phyloP scores from a whole-genome alignment of 2,797 vertebrate genomes.

The Nothura maculosa region DNA sequence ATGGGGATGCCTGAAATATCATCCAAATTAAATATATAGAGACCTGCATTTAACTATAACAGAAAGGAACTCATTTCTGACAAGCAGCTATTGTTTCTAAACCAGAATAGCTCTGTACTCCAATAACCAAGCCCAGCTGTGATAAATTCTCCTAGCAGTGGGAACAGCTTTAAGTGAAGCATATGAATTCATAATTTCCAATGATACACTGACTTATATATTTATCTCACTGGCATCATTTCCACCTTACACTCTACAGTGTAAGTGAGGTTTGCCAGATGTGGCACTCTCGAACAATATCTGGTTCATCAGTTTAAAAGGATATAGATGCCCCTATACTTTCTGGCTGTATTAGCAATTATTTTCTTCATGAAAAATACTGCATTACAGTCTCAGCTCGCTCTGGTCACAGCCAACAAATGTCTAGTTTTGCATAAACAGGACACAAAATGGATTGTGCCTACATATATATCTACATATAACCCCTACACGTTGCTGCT shows the following conservation, averaged over 20 bases:
- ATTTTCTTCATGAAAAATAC: neutral
- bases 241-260: neutral
- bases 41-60: neutral
- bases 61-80: neutral
- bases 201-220: neutral
- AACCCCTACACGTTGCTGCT: neutral
- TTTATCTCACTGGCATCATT: neutral
- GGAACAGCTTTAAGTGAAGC: neutral
- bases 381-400: neutral
- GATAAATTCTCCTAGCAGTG: neutral
- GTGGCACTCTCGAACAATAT: neutral
- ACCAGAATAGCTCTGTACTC: fast-evolving
- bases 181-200: neutral
- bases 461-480: neutral
- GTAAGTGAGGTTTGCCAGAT: neutral
- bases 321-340: neutral
- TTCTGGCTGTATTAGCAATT: neutral
- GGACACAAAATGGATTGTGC: neutral
- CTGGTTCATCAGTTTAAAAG: neutral
- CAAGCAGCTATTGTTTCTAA: neutral
- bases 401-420: neutral
- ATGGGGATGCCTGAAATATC: neutral
- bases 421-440: neutral
- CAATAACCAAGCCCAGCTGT: neutral
- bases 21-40: neutral